phyloP scores from a whole-genome alignment of 2,888 invertebrate species.

The Cylloceria caligata region DNA sequence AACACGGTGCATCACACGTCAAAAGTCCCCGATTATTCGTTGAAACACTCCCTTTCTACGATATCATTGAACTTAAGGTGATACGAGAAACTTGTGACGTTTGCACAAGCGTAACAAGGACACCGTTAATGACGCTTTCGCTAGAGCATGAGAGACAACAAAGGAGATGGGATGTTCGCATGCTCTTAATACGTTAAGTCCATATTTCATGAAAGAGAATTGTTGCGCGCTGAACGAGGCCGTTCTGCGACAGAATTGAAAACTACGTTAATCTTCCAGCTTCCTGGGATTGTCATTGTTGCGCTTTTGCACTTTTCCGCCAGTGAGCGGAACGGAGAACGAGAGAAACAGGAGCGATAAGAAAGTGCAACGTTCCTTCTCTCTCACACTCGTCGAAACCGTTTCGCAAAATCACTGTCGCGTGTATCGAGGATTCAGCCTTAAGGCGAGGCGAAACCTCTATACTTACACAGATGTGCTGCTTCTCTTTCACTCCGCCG shows the following conservation, averaged over 20 bases:
- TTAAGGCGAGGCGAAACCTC: no score
- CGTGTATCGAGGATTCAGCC: no score
- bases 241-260: neutral
- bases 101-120: slow-evolving; percentile 1
- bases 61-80: slow-evolving; percentile 69
- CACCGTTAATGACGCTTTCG: neutral
- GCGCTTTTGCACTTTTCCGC: no score
- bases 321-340: no score
- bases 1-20: slow-evolving; percentile 64
- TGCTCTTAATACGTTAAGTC: slow-evolving; percentile 14
- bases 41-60: slow-evolving; percentile 67
- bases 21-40: slow-evolving; percentile 37
- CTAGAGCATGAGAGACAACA: neutral
- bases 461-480: no score
- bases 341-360: no score
- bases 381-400: no score
- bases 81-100: slow-evolving; percentile 17
- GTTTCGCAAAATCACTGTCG: no score
- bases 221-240: neutral
- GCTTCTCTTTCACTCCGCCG: no score
- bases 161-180: neutral
- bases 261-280: no score
- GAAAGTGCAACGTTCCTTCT: no score
- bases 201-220: slow-evolving; percentile 8
- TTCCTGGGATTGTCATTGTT: no score